A percentile compares a stretch with the other conserved stretches of the same genome.
Conservation (phyloP, 2,113 vertebrate species). For the Thryonomys swinderianus region DNA sequence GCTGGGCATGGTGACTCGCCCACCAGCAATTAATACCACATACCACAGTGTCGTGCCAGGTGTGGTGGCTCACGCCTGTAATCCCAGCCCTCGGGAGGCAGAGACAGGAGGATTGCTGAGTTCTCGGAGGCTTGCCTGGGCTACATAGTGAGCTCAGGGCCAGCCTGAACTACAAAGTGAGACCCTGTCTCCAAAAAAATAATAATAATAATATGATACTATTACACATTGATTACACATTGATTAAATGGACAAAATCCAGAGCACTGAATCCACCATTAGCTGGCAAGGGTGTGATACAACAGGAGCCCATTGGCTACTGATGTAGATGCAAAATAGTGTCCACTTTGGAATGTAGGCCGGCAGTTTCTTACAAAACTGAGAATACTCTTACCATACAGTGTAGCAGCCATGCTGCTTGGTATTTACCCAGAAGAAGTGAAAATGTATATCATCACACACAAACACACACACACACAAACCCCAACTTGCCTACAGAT, state of each 20-base stretch:
- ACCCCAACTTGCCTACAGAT: not conserved
- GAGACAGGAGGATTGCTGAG: too few species aligned
- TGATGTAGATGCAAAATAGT: not conserved
- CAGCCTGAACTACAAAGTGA: too few species aligned
- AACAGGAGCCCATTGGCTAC: not conserved
- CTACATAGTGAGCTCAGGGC: too few species aligned
- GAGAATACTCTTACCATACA: not conserved
- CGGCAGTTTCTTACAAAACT: not conserved
- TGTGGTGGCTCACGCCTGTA: too few species aligned
- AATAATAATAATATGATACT: not conserved
- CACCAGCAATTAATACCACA: too few species aligned
- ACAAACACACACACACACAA: too few species aligned
- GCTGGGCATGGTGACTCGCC: too few species aligned
- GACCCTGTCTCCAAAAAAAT: too few species aligned
- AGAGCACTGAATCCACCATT: not conserved
- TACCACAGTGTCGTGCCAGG: too few species aligned
- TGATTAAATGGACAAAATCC: not conserved
- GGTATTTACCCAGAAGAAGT: not conserved
- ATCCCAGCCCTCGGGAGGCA: too few species aligned
- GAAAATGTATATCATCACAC: not conserved
- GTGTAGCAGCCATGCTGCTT: not conserved
- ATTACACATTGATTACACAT: not conserved
- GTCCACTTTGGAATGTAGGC: not conserved
- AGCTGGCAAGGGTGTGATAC: not conserved
- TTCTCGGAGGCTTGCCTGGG: too few species aligned